Evolutionary conservation across 64 coral and sea anemone genomes (phyloP), one percentile per base, ranked within the genome.

Genomic region (Actinia tenebrosa): DNA sequence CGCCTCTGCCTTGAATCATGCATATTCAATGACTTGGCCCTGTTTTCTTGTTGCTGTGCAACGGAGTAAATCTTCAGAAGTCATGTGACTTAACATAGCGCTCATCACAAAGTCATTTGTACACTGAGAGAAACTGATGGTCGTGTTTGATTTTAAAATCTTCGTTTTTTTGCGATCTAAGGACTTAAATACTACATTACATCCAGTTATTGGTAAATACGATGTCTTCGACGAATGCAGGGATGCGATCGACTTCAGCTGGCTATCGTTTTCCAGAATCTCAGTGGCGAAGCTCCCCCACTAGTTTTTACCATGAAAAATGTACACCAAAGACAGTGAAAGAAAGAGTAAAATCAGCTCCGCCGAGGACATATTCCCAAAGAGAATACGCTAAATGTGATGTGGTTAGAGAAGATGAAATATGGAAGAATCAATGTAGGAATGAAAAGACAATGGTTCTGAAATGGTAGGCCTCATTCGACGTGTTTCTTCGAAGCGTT

Each of bases 311-410:
- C 86, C 94, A 96, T 79, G 85, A 92, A 18, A 93, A 93, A 45
- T 96, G 94, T 92, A 66, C 91, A 14, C 91, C 94, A 43, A 92
- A 96, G 44, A 87, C 15, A 3, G 26, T 64, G 3, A 92, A 85
- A 88, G 94, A 96, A 88, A 78, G 94, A 44, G 91, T 86, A 16
- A 93, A 90, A 66, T 96, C 94, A 14, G 94, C 94, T 55, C 94
- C 91, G 5, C 91, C 88, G 25, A 90, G 86, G 87, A 90, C 88
- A 52, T 93, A 86, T 60, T 54, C 91, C 14, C 84, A 96, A 27
- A 90, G 94, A 85, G 94, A 96, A 47, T 96, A 93, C 56, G 88
- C 91, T 42, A 93, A 88, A 79, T 96, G 94, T 80, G 91, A 96
- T 84, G 56, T 87, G 26, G 94, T 96, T 16, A 72, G 88, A 72